Percentiles rank a stretch among this genome's conserved stretches.
Conservation (phyloP, 2,113 vertebrate species). For the Alligator mississippiensis region DNA sequence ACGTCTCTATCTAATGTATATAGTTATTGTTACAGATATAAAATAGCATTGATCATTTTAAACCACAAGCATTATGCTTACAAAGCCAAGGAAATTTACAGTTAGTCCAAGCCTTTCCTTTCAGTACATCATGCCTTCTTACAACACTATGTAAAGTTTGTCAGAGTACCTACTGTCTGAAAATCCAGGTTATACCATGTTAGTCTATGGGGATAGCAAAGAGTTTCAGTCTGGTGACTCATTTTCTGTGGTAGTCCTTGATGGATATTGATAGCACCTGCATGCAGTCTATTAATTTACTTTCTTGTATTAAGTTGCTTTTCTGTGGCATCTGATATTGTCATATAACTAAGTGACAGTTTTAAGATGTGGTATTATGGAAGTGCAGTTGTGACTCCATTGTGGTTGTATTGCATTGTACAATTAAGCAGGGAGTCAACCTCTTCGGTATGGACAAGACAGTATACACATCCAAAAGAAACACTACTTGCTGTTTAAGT, state of each 20-base stretch:
- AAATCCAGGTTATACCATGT: background rate
- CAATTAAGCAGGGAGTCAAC: background rate
- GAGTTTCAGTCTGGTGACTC: background rate
- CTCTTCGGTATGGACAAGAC: background rate
- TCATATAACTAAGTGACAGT: background rate
- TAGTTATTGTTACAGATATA: background rate
- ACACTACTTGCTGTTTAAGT: background rate
- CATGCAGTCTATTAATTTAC: background rate
- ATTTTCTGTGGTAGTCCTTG: background rate
- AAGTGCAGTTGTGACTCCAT: background rate
- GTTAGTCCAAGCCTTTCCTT: background rate
- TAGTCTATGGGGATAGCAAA: background rate
- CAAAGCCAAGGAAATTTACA: conserved; percentile 7
- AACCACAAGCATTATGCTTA: background rate
- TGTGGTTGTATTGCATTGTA: too few species aligned
- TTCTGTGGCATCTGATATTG: background rate
- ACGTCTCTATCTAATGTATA: background rate
- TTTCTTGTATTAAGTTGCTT: background rate
- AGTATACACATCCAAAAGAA: background rate
- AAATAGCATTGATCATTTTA: background rate
- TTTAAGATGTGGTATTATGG: background rate
- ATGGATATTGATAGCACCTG: background rate
- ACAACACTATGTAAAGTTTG: background rate
- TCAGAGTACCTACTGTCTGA: background rate
- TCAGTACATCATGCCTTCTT: background rate